Base-by-base conservation (phyloP, 2,113 vertebrate genomes). In the Indri indri region DNA sequence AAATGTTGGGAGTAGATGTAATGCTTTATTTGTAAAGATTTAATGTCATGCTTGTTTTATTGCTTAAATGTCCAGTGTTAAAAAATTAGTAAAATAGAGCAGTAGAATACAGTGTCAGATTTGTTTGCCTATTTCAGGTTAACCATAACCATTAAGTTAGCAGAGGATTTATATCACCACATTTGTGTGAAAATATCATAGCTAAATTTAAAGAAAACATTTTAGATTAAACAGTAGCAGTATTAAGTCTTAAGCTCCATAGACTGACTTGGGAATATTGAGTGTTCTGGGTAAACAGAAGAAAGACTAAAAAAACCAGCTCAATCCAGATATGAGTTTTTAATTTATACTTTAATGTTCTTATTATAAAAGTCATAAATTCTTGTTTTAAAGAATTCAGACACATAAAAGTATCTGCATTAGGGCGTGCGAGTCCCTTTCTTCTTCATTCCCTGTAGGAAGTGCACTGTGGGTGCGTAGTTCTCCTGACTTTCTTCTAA, bases 341-440 rank as follows among this genome's bases (percentile, higher is more conserved):
- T 30, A 42, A 5, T 34, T 30, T 34, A 8, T 2, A 6, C 18
- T 1, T 80, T 17, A 3, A 4, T 11, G 2, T 68, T 80, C 68
- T 61, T 32, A 11, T 23, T 71, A 2, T 6, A 13, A 8, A 84
- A 74, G 52, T 12, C 6, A 11, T 25, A 7, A 32, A 1, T 45
- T 71, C 65, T 76, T 34, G 8, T 16, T 14, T n/a, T 54, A 22
- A 34, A 23, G 45, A 22, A 32, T 23, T 40, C 23, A 34, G 0
- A 14, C 0, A 0, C 27, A 4, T 10, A 2, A 63, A 47, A 52
- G 32, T 6, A 5, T 59, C 25, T 5, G 18, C 17, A 2, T 14
- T 1, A 12, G 54, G 52, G 30, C 0, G 0, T 3, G 9, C 3
- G 45, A 1, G 25, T 6, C n/a, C 77, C 52, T 52, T 13, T 1